A percentile compares a stretch with the other conserved stretches of the same genome.
phyloP scores from a whole-genome alignment of 1,140 invertebrate genomes.

The Nephila pilipes region DNA sequence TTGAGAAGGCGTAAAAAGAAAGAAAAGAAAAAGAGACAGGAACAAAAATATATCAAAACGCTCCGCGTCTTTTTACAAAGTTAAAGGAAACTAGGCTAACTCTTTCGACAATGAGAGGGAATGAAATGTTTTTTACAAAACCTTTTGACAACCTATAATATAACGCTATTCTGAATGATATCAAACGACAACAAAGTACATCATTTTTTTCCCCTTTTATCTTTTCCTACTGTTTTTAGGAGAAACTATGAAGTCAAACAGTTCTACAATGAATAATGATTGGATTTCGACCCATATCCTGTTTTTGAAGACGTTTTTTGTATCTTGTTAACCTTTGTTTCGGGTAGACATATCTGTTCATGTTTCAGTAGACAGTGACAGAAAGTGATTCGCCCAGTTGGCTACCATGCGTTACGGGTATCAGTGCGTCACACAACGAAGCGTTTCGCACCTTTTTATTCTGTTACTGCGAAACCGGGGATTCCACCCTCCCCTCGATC shows the following conservation, averaged over 20 bases:
- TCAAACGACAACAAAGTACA: conserved; percentile 67
- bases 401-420: conserved; percentile 58
- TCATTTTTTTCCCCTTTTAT: conserved; percentile 49
- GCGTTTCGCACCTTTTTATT: conserved; percentile 49
- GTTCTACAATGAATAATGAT: conserved; percentile 66
- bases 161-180: conserved; percentile 58
- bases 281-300: conserved; percentile 59
- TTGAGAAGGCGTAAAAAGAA: conserved; percentile 40
- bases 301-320: conserved; percentile 48
- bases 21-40: not conserved
- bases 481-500: not conserved
- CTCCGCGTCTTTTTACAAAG: conserved; percentile 42
- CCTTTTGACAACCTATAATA: conserved; percentile 73
- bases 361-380: conserved; percentile 71
- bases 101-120: conserved; percentile 61
- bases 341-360: conserved; percentile 67
- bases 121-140: conserved; percentile 55
- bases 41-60: conserved; percentile 42
- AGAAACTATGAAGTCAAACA: conserved; percentile 65
- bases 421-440: conserved; percentile 46
- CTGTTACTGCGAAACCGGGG: not conserved
- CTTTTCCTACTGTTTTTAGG: conserved; percentile 58
- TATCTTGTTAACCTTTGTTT: conserved; percentile 75
- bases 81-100: conserved; percentile 67
- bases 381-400: conserved; percentile 64